phyloP scores from a whole-genome alignment of 92 coral and sea anemone genomes.

The Epizoanthus rinbou region DNA sequence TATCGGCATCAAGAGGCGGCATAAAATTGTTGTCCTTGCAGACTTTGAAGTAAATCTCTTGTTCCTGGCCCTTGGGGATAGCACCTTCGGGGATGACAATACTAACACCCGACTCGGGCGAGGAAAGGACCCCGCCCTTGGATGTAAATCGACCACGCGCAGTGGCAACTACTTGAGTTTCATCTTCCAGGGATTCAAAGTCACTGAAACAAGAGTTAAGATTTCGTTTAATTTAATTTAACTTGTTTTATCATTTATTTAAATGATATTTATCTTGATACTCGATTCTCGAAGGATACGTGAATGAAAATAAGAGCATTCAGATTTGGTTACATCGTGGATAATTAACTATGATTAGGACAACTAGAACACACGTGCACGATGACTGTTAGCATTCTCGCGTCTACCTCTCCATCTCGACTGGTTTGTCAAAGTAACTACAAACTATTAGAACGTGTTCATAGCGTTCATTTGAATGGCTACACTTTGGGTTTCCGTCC shows the following conservation, averaged over 20 bases:
- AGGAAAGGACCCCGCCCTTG: conserved; percentile 92
- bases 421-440: no score
- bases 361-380: no score
- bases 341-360: no score
- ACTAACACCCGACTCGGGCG: conserved; percentile 97
- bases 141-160: conserved; percentile 97
- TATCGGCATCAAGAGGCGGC: conserved; percentile 97
- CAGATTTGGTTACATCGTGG: no score
- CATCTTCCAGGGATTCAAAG: conserved; percentile 93
- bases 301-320: background rate
- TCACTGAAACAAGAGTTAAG: conserved; percentile 71
- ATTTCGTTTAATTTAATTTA: conserved; percentile 5
- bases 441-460: no score
- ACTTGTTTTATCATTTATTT: background rate
- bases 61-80: conserved; percentile 85
- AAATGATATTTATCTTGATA: background rate
- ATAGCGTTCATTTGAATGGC: no score
- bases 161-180: conserved; percentile 96
- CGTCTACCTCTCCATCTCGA: no score
- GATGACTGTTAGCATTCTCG: no score
- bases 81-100: conserved; percentile 97
- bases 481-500: no score
- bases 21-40: conserved; percentile 94
- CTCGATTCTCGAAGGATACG: background rate
- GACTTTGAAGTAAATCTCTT: conserved; percentile 98